Evolutionary conservation across 2,797 vertebrate genomes (phyloP).

Genomic region (Gouania willdenowi): DNA sequence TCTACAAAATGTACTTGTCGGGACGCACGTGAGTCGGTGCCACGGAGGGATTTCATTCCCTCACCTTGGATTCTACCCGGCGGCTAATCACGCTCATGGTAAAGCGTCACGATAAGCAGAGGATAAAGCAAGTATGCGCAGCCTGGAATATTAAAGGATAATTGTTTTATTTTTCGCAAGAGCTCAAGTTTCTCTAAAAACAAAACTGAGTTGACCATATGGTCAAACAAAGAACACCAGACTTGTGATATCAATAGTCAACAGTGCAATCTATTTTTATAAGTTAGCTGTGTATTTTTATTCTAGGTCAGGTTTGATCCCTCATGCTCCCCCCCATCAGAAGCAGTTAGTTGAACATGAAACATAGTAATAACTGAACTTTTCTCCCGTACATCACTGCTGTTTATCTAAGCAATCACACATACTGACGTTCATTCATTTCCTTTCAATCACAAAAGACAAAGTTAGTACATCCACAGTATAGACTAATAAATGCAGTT

Average conservation of each 20-base stretch:
- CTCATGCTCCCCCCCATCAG: too few relatives aligned
- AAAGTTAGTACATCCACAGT: not conserved
- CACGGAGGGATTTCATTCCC: constrained; percentile 37
- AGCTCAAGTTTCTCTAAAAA: not conserved
- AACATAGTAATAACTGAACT: too few relatives aligned
- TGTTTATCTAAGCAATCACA: constrained; percentile 5
- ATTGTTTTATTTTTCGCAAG: not conserved
- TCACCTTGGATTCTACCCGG: constrained; percentile 20
- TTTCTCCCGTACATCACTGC: not conserved
- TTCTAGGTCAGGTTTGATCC: not conserved
- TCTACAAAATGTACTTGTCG: constrained; percentile 21
- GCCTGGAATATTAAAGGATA: constrained; percentile 6
- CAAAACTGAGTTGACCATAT: constrained; percentile 3
- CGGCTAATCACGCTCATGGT: constrained; percentile 22
- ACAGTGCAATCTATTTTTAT: too few relatives aligned
- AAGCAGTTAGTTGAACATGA: too few relatives aligned
- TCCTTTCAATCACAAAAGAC: constrained; percentile 5
- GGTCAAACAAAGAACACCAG: not conserved
- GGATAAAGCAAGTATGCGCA: constrained; percentile 21
- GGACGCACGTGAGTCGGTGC: constrained; percentile 25
- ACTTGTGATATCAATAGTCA: constrained; percentile 1
- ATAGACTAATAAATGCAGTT: not conserved
- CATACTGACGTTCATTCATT: too few relatives aligned
- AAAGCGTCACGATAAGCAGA: not conserved
- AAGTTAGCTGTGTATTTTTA: not conserved